Evolutionary conservation across 2,113 vertebrate species (phyloP), one percentile per base, ranked within the genome.

Genomic region (Noctilio leporinus): DNA sequence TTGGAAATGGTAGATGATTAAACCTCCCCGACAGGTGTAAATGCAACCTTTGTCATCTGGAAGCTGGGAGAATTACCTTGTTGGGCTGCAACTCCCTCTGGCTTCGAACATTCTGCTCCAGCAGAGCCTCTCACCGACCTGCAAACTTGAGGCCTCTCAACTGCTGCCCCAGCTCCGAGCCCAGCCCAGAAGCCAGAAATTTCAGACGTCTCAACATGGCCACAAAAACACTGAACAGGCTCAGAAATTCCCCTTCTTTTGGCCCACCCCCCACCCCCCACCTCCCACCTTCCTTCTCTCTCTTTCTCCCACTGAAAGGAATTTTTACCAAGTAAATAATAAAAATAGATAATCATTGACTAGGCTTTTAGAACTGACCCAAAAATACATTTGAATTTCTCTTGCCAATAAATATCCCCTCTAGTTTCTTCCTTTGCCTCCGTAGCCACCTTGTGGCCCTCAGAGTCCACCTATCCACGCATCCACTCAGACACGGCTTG

Each of bases 1-100:
- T 99, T 99, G 98, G 98, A 99, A 98, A 99, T 99, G 98, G 99
- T 99, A 99, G 99, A 99, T 99, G 98, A 99, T 99, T 99, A 99
- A 99, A 99, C 99, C 97, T 98, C 96, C 98, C 96, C 90, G 98
- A 98, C 99, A 99, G 99, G 99, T 99, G 99, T 99, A 99, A 99
- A 99, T 98, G 99, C 98, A 99, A 99, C 99, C 99, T 99, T 99
- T 99, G 99, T 99, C 99, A 99, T 99, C 97, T 98, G 98, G 98
- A 98, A 96, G 96, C 98, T 98, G 96, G 97, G 98, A 98, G 97
- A 98, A 98, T 98, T 97, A 96, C 98, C 97, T 97, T 88, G 92
- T 89, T 93, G 96, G 95, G 96, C 96, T 83, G 93, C 95, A 97
- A 84, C 97, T 98, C 95, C 11, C 86, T 78, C 95, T 93, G 96